phyloP scores from a whole-genome alignment of 2,113 vertebrate genomes.

The Poeciliopsis prolifica region DNA sequence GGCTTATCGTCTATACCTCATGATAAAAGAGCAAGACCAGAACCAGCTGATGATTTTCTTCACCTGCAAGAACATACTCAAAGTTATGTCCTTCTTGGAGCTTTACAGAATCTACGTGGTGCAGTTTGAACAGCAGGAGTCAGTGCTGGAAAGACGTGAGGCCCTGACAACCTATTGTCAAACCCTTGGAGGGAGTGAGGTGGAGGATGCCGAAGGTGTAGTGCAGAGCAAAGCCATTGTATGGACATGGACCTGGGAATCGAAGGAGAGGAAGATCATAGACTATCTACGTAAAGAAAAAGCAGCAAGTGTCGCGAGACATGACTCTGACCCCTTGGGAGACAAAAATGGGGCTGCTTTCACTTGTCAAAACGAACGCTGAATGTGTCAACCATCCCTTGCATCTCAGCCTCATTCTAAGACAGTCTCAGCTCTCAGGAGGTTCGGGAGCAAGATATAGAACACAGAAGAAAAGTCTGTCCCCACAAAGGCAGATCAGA shows the following conservation, averaged over 20 bases:
- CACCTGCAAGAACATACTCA: constrained; percentile 81
- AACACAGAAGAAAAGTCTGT: constrained; percentile 33
- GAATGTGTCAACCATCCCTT: constrained; percentile 48
- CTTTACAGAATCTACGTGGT: constrained; percentile 79
- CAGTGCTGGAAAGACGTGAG: constrained; percentile 10
- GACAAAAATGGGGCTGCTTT: constrained; percentile 16
- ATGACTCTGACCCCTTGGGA: constrained; percentile 32
- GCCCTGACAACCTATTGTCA: constrained; percentile 15
- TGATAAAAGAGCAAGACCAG: constrained; percentile 73
- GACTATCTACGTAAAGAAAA: constrained; percentile 42
- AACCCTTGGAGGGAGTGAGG: not conserved
- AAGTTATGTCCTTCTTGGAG: constrained; percentile 73
- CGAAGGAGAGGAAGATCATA: constrained; percentile 41
- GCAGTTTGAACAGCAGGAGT: constrained; percentile 57
- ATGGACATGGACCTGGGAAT: constrained; percentile 17
- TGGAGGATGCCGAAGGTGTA: constrained; percentile 11
- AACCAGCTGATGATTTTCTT: constrained; percentile 84
- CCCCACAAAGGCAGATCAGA: constrained; percentile 44
- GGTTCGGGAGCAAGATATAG: constrained; percentile 49
- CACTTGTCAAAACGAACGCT: constrained; percentile 29
- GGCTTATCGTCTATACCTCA: constrained; percentile 78
- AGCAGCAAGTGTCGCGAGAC: constrained; percentile 47
- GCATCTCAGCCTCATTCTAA: constrained; percentile 43
- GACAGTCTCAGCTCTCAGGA: constrained; percentile 46
- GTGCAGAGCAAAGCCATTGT: constrained; percentile 43